Base-by-base conservation (phyloP, 2,797 vertebrate genomes). In the Lemur catta region DNA sequence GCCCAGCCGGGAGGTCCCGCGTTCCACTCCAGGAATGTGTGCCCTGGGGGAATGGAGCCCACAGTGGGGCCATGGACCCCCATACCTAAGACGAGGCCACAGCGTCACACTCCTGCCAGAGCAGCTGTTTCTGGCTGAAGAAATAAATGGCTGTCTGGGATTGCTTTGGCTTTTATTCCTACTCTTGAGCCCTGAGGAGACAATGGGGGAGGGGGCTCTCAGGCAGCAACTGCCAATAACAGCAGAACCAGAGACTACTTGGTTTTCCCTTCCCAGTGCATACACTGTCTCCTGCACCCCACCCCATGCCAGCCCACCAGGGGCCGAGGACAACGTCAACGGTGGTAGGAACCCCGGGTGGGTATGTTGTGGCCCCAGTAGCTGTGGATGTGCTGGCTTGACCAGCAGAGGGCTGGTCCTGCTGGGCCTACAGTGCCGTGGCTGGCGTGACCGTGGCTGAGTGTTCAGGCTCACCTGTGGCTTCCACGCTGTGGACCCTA, bases 401-500 rank as follows among this genome's bases (percentile, higher is more conserved):
- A 43, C 38, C 10, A 12, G 7, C 65, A 67, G 38, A 38, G 74
- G 63, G 65, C 46, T 28, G 33, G 48, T 15, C 5, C 48, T 52
- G 13, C 28, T 43, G 18, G 33, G 30, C 65, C 43, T 17, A 12
- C 30, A 1, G 15, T 48, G 72, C 46, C n/a, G 14, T 7, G 46
- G 18, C 17, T 22, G 20, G 30, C 30, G 9, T 24, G 41, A 72
- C n/a, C 6, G 43, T 26, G 12, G 52, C 41, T 1, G 22, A 97
- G 93, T 6, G 4, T 89, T 91, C 97, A 99, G 98, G 7, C 98
- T 98, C 74, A 24, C 12, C 18, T 43, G 7, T 11, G 30, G 59
- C 46, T 86, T 71, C 65, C 12, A 4, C 13, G 20, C 86, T 98
- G 92, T 99, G 79, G 0, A 99, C 98, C 65, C 97, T 98, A 30